phyloP scores from a whole-genome alignment of 1,140 invertebrate genomes.

The Leucophenga varia region DNA sequence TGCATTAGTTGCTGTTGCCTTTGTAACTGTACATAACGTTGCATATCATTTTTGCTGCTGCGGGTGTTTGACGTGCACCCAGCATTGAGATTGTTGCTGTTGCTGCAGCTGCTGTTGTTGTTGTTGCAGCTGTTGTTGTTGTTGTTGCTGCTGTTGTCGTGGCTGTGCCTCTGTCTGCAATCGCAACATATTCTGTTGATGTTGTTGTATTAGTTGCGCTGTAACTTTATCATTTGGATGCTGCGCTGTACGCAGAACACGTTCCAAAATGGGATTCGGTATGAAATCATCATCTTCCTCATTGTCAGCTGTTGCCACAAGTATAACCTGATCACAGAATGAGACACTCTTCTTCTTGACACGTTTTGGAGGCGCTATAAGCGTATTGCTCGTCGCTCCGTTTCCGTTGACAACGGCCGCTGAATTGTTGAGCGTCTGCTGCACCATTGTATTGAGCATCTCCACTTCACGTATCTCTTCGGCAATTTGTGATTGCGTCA shows the following conservation, averaged over 20 bases:
- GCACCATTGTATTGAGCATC: constrained; percentile 59
- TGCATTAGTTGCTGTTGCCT: constrained; percentile 24
- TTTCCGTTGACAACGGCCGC: constrained; percentile 15
- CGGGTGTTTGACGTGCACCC: constrained; percentile 16
- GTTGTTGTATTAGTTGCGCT: constrained; percentile 59
- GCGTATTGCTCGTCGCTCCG: constrained; percentile 20
- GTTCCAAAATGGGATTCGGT: constrained; percentile 85
- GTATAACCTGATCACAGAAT: constrained; percentile 89
- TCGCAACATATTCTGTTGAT: constrained; percentile 61
- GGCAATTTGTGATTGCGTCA: constrained; percentile 55
- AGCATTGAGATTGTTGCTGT: constrained; percentile 26
- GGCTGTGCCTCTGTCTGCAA: constrained; percentile 56
- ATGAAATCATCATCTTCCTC: constrained; percentile 87
- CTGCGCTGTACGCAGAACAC: constrained; percentile 75
- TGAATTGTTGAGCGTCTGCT: constrained; percentile 54
- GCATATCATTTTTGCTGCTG: constrained; percentile 33
- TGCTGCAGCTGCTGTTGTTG: constrained; percentile 29
- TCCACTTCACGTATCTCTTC: constrained; percentile 62
- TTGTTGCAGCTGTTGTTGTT: constrained; percentile 23
- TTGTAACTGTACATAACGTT: constrained; percentile 44
- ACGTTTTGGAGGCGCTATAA: constrained; percentile 53
- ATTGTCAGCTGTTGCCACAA: constrained; percentile 88
- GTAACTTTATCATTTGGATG: constrained; percentile 59
- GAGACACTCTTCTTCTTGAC: constrained; percentile 90
- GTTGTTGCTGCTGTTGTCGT: constrained; percentile 45